Percentiles rank a stretch among this genome's conserved stretches.
Conservation (phyloP, 2,888 invertebrate genomes). For the Agrenia bidenticulata region DNA sequence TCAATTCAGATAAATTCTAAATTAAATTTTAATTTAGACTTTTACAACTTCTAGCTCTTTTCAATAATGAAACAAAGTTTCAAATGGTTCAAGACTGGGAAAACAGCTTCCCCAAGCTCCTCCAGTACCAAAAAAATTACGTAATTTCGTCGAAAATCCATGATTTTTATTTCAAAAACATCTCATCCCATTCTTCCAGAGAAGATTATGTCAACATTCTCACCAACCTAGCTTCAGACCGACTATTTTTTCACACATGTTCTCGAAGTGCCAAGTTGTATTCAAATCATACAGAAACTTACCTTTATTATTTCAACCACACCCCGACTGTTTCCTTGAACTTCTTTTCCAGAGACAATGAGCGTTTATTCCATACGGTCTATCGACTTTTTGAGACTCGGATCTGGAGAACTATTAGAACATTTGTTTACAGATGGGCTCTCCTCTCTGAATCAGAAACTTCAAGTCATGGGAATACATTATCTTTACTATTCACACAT, state of each 20-base stretch:
- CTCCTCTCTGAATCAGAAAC: conserved; percentile 20
- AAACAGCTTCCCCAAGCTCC: conserved; percentile 20
- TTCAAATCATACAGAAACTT: conserved; percentile 32
- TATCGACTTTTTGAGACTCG: conserved; percentile 15
- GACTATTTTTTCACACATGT: conserved; percentile 29
- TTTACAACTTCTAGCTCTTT: too few relatives aligned
- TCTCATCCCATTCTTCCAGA: conserved; percentile 16
- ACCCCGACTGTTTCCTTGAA: conserved; percentile 1
- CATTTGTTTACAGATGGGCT: conserved; percentile 26
- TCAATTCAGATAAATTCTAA: background rate
- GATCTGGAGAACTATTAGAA: conserved; percentile 23
- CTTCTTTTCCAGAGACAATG: background rate
- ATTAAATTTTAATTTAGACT: background rate
- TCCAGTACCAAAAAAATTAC: conserved; percentile 29
- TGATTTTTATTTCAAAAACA: conserved; percentile 34
- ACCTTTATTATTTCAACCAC: conserved; percentile 34
- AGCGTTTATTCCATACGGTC: conserved; percentile 16
- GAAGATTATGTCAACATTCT: conserved; percentile 22
- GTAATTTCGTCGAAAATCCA: conserved; percentile 28
- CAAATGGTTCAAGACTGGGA: conserved; percentile 24
- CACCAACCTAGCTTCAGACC: conserved; percentile 35
- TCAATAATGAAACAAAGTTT: conserved; percentile 22
- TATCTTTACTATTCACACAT: too few relatives aligned
- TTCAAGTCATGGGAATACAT: conserved; percentile 27
- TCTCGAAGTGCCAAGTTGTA: conserved; percentile 31